Conservation (phyloP, 2,797 vertebrate species). For the Tachyglossus aculeatus region DNA sequence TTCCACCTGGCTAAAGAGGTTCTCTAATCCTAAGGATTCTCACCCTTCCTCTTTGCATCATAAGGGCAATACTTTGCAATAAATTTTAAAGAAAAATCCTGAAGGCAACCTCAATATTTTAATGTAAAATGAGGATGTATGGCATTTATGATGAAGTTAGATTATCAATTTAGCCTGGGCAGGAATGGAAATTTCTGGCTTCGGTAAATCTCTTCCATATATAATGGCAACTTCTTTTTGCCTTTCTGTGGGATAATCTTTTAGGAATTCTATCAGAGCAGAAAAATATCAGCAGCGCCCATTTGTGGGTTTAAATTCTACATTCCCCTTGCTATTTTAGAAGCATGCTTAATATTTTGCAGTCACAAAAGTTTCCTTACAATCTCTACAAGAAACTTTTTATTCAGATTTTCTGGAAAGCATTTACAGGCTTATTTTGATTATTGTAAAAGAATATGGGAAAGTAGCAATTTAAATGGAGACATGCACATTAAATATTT, state of each 20-base stretch:
- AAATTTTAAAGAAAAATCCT: constrained; percentile 10
- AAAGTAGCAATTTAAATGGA: constrained; percentile 33
- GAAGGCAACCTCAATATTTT: constrained; percentile 2
- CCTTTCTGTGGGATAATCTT: background rate
- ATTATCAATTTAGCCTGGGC: background rate
- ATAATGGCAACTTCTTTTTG: background rate
- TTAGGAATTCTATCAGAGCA: constrained; percentile 13
- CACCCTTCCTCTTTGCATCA: too few species aligned
- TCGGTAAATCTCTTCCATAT: background rate
- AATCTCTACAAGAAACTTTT: constrained; percentile 43
- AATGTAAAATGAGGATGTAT: background rate
- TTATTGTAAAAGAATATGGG: constrained; percentile 26
- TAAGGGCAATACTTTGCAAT: background rate
- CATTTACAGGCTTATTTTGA: constrained; percentile 14
- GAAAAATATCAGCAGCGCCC: background rate
- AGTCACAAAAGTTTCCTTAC: constrained; percentile 39
- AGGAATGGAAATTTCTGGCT: rapidly evolving
- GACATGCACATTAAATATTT: constrained; percentile 19
- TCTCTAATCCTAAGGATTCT: too few species aligned
- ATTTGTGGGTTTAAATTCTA: constrained; percentile 27
- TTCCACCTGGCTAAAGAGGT: too few species aligned
- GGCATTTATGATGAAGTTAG: background rate
- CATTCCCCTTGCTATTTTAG: constrained; percentile 27
- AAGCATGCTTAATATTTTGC: constrained; percentile 43
- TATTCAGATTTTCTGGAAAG: constrained; percentile 1